A percentile compares a stretch with the other conserved stretches of the same genome.
phyloP scores from a whole-genome alignment of 1,140 invertebrate genomes.

The Procambarus clarkii region DNA sequence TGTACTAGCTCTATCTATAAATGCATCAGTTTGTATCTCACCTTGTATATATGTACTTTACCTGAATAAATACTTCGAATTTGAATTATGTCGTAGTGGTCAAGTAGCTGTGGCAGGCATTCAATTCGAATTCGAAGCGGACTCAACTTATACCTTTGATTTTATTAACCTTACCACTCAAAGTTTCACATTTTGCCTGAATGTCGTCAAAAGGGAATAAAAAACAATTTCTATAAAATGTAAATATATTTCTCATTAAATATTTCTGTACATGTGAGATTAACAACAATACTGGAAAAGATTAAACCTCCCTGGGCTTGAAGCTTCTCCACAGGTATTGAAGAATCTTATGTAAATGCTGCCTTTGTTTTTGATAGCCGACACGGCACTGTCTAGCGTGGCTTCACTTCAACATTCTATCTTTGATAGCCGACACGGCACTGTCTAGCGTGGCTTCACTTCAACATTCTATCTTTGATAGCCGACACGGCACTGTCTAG shows the following conservation, averaged over 20 bases:
- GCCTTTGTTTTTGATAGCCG: conserved; percentile 12
- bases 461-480: no score
- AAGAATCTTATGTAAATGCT: conserved; percentile 65
- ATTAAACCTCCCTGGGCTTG: conserved; percentile 70
- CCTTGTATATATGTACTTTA: no score
- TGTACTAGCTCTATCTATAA: no score
- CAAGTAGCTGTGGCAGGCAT: no score
- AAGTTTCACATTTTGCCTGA: no score
- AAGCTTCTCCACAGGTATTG: conserved; percentile 70
- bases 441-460: not conserved
- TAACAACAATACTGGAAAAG: conserved; percentile 71
- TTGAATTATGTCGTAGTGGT: no score
- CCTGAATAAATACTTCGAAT: no score
- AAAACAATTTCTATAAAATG: conserved; percentile 55
- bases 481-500: not conserved
- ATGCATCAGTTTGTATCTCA: no score
- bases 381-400: not conserved
- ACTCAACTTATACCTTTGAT: no score
- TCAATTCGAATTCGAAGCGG: no score
- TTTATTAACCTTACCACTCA: no score
- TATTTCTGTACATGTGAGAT: conserved; percentile 67
- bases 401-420: not conserved
- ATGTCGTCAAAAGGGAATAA: not conserved
- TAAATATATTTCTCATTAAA: conserved; percentile 69
- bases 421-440: not conserved